Base-by-base conservation (phyloP, 2,888 invertebrate genomes). In the Pachymerium ferrugineum region DNA sequence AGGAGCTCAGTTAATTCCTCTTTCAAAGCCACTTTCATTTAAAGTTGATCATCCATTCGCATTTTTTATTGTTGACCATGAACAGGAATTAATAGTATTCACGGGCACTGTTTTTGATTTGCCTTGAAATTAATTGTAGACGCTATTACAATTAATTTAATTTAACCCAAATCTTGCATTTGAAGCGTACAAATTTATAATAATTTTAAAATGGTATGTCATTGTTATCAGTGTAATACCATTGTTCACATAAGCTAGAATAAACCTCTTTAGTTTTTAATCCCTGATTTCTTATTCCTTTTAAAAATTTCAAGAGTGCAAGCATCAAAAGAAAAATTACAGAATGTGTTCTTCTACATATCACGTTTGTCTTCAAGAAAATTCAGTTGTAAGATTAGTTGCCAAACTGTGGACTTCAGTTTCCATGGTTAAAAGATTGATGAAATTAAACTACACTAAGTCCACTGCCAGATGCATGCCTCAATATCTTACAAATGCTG, bases 391-490 rank as follows among this genome's bases (percentile, higher is more conserved):
- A 10, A 22, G 62, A 25, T 10, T 62, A 25, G 62, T 62, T 28
- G 62, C 62, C 1, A 62, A 62, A 62, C 28, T 62, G 28, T 62
- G 62, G 62, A 62, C 62, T n/a, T 62, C 62, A 25, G 62, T 62
- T 62, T 62, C 62, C 25, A 62, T 62, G 62, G 28, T 62, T 1
- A 62, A 62, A 62, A 28, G 62, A 62, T 14, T 62, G 28, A 3
- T 62, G 1, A 62, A 62, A 62, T 28, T 62, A 14, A 62, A 62
- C n/a, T 28, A 28, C 12, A 62, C 25, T 10, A 62, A 62, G 14
- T 28, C 12, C 28, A n/a, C n/a, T n/a, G n/a, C n/a, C n/a, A 62
- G 28, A 3, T 22, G 62, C 28, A 62, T 62, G 62, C 62, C 62
- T 3, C 8, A 12, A 3, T 28, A 62, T 62, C 14, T 62, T 22